phyloP scores from a whole-genome alignment of 2,113 vertebrate species.

The Tetrao urogallus region DNA sequence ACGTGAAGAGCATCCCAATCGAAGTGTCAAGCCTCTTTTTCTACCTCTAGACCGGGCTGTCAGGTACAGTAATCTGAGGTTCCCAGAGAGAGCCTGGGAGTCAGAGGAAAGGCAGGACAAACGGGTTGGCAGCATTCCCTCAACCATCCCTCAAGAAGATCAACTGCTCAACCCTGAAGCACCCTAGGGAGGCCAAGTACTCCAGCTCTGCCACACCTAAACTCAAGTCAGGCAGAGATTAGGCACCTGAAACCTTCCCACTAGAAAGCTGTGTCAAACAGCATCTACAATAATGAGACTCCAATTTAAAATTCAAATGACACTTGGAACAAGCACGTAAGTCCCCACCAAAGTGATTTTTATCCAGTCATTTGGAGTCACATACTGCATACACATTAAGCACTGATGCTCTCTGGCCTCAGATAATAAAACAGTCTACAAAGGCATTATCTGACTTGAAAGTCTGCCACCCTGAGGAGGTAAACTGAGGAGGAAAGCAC shows the following conservation, averaged over 20 bases:
- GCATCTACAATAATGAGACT: background rate
- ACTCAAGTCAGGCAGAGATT: background rate
- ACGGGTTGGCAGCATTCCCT: background rate
- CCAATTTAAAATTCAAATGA: background rate
- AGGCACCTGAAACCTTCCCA: background rate
- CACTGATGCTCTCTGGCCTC: background rate
- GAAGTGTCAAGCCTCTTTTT: no score
- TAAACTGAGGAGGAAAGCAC: background rate
- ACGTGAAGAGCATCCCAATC: rapidly evolving
- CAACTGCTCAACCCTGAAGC: rapidly evolving
- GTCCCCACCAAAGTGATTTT: background rate
- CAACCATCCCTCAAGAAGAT: background rate
- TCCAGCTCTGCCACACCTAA: background rate
- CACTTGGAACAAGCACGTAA: background rate
- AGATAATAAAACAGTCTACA: background rate
- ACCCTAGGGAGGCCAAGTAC: background rate
- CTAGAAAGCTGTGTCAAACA: background rate
- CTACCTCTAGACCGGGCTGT: background rate
- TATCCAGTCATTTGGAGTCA: background rate
- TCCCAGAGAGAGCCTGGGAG: background rate
- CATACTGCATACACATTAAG: rapidly evolving
- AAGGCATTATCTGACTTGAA: background rate
- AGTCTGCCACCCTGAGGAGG: background rate
- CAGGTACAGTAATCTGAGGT: rapidly evolving
- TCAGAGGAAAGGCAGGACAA: background rate